Percentiles rank a stretch among this genome's conserved stretches.
Evolutionary conservation across 2,888 invertebrate genomes (phyloP).

Genomic region (Drosophila flavopinicola): DNA sequence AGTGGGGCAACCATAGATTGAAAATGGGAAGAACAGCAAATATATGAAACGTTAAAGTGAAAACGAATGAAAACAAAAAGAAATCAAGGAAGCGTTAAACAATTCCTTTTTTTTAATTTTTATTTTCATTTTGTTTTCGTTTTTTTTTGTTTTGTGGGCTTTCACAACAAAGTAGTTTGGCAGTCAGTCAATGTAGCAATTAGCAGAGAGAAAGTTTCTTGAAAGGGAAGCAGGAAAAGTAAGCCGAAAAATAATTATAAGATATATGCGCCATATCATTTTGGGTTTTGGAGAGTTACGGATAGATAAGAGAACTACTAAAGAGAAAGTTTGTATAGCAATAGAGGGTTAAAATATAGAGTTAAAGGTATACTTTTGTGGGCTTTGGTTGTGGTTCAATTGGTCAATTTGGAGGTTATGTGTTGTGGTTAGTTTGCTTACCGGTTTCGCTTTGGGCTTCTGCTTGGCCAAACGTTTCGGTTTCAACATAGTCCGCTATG

Average conservation of each 20-base stretch:
- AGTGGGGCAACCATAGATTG: conserved; percentile 46
- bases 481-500: conserved; percentile 83
- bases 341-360: conserved; percentile 4
- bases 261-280: conserved; percentile 17
- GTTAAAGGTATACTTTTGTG: conserved; percentile 1
- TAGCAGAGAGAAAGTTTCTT: conserved; percentile 44
- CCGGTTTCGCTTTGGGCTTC: conserved; percentile 84
- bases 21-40: conserved; percentile 37
- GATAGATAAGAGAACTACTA: conserved; percentile 21
- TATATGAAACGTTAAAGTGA: conserved; percentile 16
- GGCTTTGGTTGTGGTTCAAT: background rate
- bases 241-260: conserved; percentile 34
- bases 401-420: conserved; percentile 6
- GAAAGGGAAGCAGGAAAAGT: conserved; percentile 28
- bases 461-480: conserved; percentile 83
- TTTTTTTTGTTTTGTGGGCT: conserved; percentile 17
- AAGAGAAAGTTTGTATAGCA: conserved; percentile 23
- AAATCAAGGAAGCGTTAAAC: conserved; percentile 23
- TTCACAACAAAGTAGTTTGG: conserved; percentile 81
- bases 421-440: conserved; percentile 63
- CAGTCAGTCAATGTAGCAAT: conserved; percentile 79
- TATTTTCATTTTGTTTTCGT: conserved; percentile 17
- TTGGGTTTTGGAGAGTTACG: conserved; percentile 6
- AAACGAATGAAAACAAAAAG: conserved; percentile 18
- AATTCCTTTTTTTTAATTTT: conserved; percentile 25